phyloP scores from a whole-genome alignment of 2,797 vertebrate species.

The Dipus sagitta region DNA sequence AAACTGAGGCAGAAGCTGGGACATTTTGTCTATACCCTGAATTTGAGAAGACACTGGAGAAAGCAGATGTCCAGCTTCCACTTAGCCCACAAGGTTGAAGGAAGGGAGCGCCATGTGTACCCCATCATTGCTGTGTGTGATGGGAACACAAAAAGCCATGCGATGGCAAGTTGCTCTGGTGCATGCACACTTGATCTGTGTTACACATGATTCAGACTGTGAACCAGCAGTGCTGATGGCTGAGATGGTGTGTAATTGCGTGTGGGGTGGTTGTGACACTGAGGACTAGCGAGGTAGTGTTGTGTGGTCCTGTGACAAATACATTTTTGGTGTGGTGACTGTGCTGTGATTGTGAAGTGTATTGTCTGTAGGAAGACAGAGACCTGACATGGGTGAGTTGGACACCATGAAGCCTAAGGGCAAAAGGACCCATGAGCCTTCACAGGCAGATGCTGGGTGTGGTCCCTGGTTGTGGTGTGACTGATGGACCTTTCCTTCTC shows the following conservation, averaged over 20 bases:
- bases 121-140: not conserved
- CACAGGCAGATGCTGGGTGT: not conserved
- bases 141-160: not conserved
- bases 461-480: not conserved
- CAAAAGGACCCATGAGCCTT: not conserved
- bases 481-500: not conserved
- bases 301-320: not conserved
- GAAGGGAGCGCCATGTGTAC: not conserved
- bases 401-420: not conserved
- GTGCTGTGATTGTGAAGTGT: not conserved
- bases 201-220: rapidly evolving
- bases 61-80: not conserved
- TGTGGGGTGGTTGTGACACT: constrained; percentile 20
- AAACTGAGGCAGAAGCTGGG: constrained; percentile 47
- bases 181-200: not conserved
- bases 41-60: not conserved
- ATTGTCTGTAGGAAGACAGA: not conserved
- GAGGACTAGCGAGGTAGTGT: too few species aligned
- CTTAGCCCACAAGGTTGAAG: not conserved
- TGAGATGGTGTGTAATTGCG: not conserved
- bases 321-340: not conserved
- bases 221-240: not conserved
- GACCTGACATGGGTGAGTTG: not conserved
- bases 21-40: not conserved
- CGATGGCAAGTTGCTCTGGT: rapidly evolving